Evolutionary conservation across 2,113 vertebrate genomes (phyloP), one percentile per base, ranked within the genome.

Genomic region (Pterophyllum scalare): DNA sequence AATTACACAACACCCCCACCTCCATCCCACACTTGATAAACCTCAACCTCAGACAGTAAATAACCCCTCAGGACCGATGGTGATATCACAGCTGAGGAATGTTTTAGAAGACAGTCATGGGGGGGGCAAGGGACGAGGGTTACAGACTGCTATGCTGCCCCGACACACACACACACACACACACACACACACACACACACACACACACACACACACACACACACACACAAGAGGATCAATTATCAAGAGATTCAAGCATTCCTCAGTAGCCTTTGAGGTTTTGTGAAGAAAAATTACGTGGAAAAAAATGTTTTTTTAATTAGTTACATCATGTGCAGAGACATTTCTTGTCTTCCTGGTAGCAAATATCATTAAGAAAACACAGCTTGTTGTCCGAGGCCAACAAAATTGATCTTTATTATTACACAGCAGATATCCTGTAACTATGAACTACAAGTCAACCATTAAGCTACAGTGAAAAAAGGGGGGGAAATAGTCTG

Each of bases 81-180:
- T 94, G 93, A 94, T 91, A 93, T 93, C 92, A 94, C 22, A 24
- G 78, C 80, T 11, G 70, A 87, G 90, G 93, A 94, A 93, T 94
- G 91, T 65, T 84, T 81, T 24, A 56, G 82, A 78, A 83, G 83
- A 80, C 61, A 43, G 67, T 76, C 65, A 1, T 38, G 40, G 22
- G 43, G 80, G 80, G 57, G 56, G n/a, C n/a, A n/a, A n/a, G n/a
- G n/a, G n/a, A n/a, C n/a, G n/a, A n/a, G 33, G 64, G 62, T 61
- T 46, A 58, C 59, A 57, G 49, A 43, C 38, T 17, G 57, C 64
- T 43, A 38, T 31, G 4, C 75, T 72, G 57, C 26, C 40, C 14
- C 26, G 22, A 59, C 43, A 61, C 22, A 81, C 67, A 70, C 31
- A 75, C 77, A 83, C 65, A 75, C 74, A 83, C 65, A 62, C 43